phyloP scores from a whole-genome alignment of 2,113 vertebrate species.

The Macaca fascicularis region T2T-MFA8v1.1 NC_088378.1:147513001-147513500 shows the following conservation, averaged over 20 bases:
- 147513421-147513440: rapidly evolving
- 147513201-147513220: background rate
- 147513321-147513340: background rate
- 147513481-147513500: background rate
- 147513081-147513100: background rate
- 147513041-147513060: background rate
- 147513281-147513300: background rate
- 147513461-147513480: no score
- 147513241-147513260: no score
- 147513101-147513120: background rate
- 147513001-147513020: background rate
- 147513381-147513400: background rate
- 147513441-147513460: background rate
- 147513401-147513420: background rate
- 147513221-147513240: no score
- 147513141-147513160: background rate
- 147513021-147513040: background rate
- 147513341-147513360: background rate
- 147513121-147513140: background rate
- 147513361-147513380: background rate
- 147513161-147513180: background rate
- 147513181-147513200: background rate
- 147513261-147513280: no score
- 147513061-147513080: background rate
- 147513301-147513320: background rate